Base-by-base conservation (phyloP, 2,888 invertebrate species). In the Drosophila mimetica region DNA sequence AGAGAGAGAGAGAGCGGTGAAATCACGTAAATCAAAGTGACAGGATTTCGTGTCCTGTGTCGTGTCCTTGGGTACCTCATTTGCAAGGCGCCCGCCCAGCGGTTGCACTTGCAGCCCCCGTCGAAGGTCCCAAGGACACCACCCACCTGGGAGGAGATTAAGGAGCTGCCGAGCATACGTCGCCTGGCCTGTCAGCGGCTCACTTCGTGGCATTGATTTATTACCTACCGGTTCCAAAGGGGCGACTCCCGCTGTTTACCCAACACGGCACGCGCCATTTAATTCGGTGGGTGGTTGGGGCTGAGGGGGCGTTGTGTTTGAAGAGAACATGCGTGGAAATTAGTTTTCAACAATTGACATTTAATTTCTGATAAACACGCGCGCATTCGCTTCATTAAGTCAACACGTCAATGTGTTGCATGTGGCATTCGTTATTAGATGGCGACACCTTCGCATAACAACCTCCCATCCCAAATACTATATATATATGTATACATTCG, bases 361-460 rank as follows among this genome's bases (percentile, higher is more conserved):
- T 88, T 86, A 89, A 89, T 89, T 86, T 88, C 75, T 88, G 89
- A 86, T 83, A 89, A 86, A 84, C 85, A 89, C 85, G 87, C 85
- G 82, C 85, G 61, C 47, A 20, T 34, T 50, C 46, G 83, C 85
- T 88, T 89, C 89, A 89, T 89, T 89, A 89, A 89, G 78, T 86
- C 86, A 89, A 89, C 89, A 83, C 83, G 79, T 75, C 76, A 77
- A 71, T 64, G 75, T 77, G 79, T 84, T 74, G 86, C 78, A 77
- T 80, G 77, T 66, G 59, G 89, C 80, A 89, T 88, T 78, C 76
- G 77, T 67, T 80, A 84, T 81, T 84, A 74, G 84, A 75, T 63
- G 63, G 66, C 78, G 79, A 81, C 61, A 66, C 67, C 66, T 65
- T 44, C 64, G 48, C 67, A 48, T 42, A 47, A 71, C 63, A 50